phyloP scores from a whole-genome alignment of 2,888 invertebrate species.

The Oxycera nigricornis region DNA sequence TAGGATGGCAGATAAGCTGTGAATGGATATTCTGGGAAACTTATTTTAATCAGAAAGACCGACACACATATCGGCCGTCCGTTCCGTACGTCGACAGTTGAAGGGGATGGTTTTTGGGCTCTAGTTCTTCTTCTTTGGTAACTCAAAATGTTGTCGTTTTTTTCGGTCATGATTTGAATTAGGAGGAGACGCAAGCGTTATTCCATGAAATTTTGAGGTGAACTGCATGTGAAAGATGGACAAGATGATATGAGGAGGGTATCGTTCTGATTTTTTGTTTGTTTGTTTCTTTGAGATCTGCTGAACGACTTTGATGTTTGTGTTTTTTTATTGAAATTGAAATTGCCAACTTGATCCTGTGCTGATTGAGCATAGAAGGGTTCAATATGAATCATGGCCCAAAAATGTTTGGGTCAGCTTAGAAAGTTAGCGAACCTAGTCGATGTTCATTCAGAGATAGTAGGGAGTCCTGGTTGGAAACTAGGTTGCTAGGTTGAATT shows the following conservation, averaged over 20 bases:
- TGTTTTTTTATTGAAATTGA: neutral
- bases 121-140: neutral
- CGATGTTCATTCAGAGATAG: too few species aligned
- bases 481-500: too few species aligned
- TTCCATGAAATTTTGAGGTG: slow-evolving; percentile 23
- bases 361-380: neutral
- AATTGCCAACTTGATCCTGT: neutral
- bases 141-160: neutral
- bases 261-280: neutral
- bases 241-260: neutral
- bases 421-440: too few species aligned
- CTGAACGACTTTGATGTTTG: neutral
- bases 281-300: neutral
- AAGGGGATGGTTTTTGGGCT: neutral
- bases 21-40: slow-evolving; percentile 37
- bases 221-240: slow-evolving; percentile 2
- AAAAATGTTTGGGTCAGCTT: too few species aligned
- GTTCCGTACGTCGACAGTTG: slow-evolving; percentile 9
- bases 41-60: slow-evolving; percentile 34
- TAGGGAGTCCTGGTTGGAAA: too few species aligned
- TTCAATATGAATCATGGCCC: too few species aligned
- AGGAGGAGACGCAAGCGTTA: slow-evolving; percentile 13
- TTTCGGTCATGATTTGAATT: slow-evolving; percentile 14
- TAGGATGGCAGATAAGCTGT: slow-evolving; percentile 39
- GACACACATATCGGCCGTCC: neutral